Conservation (phyloP, 2,888 invertebrate species). For the Drosophila nigritarsus region DNA sequence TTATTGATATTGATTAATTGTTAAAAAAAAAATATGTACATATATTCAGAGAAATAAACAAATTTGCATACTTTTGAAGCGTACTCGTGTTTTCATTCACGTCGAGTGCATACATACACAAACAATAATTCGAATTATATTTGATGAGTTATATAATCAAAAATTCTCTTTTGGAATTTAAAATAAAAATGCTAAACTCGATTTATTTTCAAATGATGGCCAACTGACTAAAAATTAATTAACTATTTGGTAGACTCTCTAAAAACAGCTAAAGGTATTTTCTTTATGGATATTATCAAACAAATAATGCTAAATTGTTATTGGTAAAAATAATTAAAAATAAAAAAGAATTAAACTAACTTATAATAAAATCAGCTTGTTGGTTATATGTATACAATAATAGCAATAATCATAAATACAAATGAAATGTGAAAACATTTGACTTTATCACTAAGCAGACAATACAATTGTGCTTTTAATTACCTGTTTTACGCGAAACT, state of each 20-base stretch:
- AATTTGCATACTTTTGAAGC: constrained; percentile 4
- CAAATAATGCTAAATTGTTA: too few species aligned
- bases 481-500: constrained; percentile 21
- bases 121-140: neutral
- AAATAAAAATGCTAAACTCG: neutral
- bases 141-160: neutral
- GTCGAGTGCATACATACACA: neutral
- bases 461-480: neutral
- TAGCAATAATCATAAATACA: constrained; percentile 22
- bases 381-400: neutral
- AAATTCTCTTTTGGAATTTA: neutral
- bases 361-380: too few species aligned
- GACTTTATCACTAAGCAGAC: constrained; percentile 20
- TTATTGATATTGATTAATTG: constrained; percentile 64
- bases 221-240: neutral
- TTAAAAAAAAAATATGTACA: constrained; percentile 20
- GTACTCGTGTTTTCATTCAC: neutral
- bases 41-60: constrained; percentile 17
- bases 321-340: too few species aligned
- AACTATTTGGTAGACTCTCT: neutral
- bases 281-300: too few species aligned
- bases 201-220: neutral
- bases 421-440: constrained; percentile 32
- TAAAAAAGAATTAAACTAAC: too few species aligned
- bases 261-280: neutral